phyloP scores from a whole-genome alignment of 2,113 vertebrate species.

The Platanista minor region DNA sequence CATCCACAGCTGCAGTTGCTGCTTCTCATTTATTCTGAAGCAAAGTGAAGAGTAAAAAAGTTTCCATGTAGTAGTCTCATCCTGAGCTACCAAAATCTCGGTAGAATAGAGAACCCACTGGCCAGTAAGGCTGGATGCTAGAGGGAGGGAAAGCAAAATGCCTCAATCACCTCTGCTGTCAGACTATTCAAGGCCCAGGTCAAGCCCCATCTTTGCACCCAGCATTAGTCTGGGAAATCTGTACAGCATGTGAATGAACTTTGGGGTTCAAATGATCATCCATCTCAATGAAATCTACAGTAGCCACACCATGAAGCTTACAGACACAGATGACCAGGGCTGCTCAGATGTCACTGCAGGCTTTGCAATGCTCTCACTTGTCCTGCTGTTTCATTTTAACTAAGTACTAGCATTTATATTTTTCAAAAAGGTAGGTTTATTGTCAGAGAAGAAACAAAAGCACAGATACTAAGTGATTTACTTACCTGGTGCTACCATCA shows the following conservation, averaged over 20 bases:
- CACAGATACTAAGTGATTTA: not conserved
- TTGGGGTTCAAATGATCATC: not conserved
- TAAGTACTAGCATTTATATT: not conserved
- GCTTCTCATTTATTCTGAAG: not conserved
- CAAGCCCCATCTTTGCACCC: too few relatives aligned
- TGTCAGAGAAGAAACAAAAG: not conserved
- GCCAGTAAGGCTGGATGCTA: not conserved
- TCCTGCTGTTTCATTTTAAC: not conserved
- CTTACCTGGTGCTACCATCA: not conserved
- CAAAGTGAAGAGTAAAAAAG: not conserved
- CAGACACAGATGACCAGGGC: not conserved
- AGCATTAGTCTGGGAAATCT: not conserved
- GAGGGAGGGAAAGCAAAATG: not conserved
- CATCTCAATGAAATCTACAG: not conserved
- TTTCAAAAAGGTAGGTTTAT: not conserved
- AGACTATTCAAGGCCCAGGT: not conserved
- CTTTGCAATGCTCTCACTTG: not conserved
- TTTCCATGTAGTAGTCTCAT: not conserved
- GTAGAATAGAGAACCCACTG: not conserved
- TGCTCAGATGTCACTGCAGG: not conserved
- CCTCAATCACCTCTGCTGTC: not conserved
- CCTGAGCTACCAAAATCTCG: not conserved
- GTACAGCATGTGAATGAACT: not conserved
- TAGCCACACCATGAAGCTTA: not conserved
- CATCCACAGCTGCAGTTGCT: too few relatives aligned